Evolutionary conservation across 2,113 vertebrate species (phyloP), one percentile per base, ranked within the genome.

Genomic region (pig (Sus scrofa)): DNA sequence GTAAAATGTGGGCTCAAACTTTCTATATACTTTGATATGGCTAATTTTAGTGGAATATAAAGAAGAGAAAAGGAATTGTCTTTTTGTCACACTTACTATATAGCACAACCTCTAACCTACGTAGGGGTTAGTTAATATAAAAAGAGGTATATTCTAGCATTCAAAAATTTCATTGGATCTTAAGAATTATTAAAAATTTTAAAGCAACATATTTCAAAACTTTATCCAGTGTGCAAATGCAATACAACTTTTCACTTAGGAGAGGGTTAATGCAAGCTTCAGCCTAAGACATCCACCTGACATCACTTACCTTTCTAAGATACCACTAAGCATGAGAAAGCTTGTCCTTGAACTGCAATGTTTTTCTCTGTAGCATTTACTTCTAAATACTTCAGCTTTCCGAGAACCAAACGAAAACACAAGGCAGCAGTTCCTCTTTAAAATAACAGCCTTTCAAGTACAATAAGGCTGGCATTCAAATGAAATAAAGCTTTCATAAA

Each of bases 171-270:
- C 71, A 68, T 63, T 67, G 63, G 7, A 73, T 52, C 50, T 26
- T 81, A 71, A 91, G 37, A 86, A 78, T 62, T 73, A 4, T 58
- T 73, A 54, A 85, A 91, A 37, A n/a, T n/a, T 34, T 67, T 67
- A 75, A 83, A 63, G 22, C 37, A 86, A 74, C 67, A 37, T 86
- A 86, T 68, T 91, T 88, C 60, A 96, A 78, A 94, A 52, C 37
- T 79, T 39, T 65, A 37, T 34, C 60, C 39, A 58, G 15, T 60
- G 26, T 19, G 34, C 50, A 88, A 68, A 93, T 1, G 11, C 30
- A 56, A 67, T 75, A 54, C 90, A 89, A 81, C 32, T 9, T 89
- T 63, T 77, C 39, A 67, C 6, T 24, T 20, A 54, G 15, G 13
- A 97, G 20, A 20, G 2, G 24, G 24, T 65, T 62, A 70, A n/a